phyloP scores from a whole-genome alignment of 1,140 invertebrate species.

The Panulirus ornatus region DNA sequence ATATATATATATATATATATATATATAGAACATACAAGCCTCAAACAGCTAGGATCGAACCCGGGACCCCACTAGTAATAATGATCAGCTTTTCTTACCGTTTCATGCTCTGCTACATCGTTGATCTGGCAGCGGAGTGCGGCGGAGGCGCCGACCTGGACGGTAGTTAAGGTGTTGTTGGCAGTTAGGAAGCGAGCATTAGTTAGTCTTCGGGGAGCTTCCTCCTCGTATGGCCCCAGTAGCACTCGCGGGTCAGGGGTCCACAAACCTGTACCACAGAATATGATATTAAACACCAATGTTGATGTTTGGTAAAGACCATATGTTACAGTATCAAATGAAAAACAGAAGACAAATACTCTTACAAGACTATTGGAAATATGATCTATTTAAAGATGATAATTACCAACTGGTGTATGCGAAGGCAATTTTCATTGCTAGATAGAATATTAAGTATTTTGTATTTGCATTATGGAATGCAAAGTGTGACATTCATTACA shows the following conservation, averaged over 20 bases:
- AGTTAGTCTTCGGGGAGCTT: conserved; percentile 46
- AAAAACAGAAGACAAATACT: not conserved
- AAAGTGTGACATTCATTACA: no score
- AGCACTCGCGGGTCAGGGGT: conserved; percentile 41
- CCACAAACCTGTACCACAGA: conserved; percentile 31
- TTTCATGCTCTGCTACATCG: conserved; percentile 61
- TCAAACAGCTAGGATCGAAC: no score
- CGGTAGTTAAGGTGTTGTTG: conserved; percentile 58
- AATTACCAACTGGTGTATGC: no score
- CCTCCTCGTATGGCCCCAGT: conserved; percentile 59
- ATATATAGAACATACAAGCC: no score
- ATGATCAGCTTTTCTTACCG: conserved; percentile 46
- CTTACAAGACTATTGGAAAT: not conserved
- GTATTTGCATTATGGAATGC: no score
- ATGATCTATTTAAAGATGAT: no score
- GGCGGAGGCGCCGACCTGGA: conserved; percentile 52
- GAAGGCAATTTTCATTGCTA: no score
- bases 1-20: conserved; percentile 28
- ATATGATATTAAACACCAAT: not conserved
- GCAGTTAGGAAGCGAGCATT: conserved; percentile 57
- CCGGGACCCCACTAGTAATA: not conserved
- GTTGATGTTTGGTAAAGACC: not conserved
- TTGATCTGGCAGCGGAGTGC: conserved; percentile 56
- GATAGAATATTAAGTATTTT: no score
- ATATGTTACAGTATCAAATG: not conserved